Conservation (phyloP, 2,113 vertebrate species). For the Actinemys pallida region DNA sequence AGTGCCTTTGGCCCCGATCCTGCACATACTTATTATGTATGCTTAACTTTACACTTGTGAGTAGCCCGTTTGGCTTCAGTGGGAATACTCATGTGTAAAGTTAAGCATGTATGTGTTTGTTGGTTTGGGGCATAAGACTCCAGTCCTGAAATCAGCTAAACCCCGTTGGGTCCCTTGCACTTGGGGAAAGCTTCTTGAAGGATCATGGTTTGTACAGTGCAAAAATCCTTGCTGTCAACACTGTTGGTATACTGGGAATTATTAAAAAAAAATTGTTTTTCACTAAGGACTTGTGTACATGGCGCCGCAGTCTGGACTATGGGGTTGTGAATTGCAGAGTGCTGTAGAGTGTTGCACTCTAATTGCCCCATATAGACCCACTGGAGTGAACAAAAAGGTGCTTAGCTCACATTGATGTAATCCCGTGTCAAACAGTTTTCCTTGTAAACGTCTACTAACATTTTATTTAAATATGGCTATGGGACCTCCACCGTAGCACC, state of each 20-base stretch:
- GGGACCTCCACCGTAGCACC: slow-evolving; percentile 64
- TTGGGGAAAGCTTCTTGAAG: neutral
- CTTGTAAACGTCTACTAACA: neutral
- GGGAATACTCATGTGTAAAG: accelerated
- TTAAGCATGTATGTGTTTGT: accelerated
- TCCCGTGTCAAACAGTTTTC: neutral
- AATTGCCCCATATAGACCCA: neutral
- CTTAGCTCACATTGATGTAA: neutral
- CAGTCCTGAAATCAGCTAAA: neutral
- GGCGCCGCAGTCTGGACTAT: neutral
- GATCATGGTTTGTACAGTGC: neutral
- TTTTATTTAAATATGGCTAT: slow-evolving; percentile 58
- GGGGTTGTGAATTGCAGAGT: neutral
- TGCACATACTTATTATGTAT: neutral
- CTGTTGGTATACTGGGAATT: neutral
- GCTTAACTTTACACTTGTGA: accelerated
- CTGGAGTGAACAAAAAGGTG: neutral
- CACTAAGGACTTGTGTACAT: neutral
- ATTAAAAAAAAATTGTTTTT: neutral
- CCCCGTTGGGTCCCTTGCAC: neutral
- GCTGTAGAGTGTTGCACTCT: neutral
- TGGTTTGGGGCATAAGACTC: neutral
- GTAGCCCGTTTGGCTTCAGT: accelerated
- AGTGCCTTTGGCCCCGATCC: neutral
- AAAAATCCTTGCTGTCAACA: neutral